A percentile compares a stretch with the other conserved stretches of the same genome.
These are phyloP conservation scores for Drosophila sp. DNA, from an alignment of 1,140 invertebrate species.

Conservation along the genomic window DNA sequence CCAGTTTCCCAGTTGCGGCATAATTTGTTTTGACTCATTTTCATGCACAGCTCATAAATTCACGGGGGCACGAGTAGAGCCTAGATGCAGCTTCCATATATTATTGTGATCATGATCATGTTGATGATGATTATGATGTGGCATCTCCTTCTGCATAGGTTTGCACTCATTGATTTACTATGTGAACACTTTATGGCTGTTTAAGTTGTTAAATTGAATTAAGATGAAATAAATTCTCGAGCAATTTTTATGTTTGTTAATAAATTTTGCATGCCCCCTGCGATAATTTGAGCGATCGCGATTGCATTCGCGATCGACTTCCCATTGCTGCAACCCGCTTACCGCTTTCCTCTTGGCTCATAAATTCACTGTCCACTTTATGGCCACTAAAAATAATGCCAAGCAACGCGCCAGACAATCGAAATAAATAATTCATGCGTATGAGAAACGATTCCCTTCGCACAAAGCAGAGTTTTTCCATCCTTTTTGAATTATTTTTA, in stretches of 20 bases:
- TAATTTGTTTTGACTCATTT: constrained; percentile 84
- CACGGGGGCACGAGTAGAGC: constrained; percentile 23
- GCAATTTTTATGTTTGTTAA: constrained; percentile 83
- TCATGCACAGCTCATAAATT: constrained; percentile 81
- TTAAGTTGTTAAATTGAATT: constrained; percentile 85
- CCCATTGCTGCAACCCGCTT: constrained; percentile 6
- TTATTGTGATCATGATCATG: constrained; percentile 43
- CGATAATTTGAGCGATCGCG: constrained; percentile 75
- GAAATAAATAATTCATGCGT: constrained; percentile 83
- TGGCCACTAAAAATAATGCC: constrained; percentile 62
- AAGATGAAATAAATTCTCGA: constrained; percentile 84
- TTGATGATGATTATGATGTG: constrained; percentile 47
- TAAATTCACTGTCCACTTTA: constrained; percentile 43
- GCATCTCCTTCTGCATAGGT: constrained; percentile 58
- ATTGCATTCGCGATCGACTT: neutral
- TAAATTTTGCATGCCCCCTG: constrained; percentile 80
- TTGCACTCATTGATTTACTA: constrained; percentile 77
- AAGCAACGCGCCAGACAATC: constrained; percentile 62
- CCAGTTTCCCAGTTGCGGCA: constrained; percentile 44
- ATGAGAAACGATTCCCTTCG: constrained; percentile 24
- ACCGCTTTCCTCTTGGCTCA: constrained; percentile 6
- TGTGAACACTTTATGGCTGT: constrained; percentile 84
- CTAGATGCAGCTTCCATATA: constrained; percentile 7
- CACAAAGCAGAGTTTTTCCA: neutral
- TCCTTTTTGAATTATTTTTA: too few relatives aligned